These are phyloP conservation scores for Athalia rosae DNA, from an alignment of 2,888 invertebrate species.

Conservation along the genomic window DNA sequence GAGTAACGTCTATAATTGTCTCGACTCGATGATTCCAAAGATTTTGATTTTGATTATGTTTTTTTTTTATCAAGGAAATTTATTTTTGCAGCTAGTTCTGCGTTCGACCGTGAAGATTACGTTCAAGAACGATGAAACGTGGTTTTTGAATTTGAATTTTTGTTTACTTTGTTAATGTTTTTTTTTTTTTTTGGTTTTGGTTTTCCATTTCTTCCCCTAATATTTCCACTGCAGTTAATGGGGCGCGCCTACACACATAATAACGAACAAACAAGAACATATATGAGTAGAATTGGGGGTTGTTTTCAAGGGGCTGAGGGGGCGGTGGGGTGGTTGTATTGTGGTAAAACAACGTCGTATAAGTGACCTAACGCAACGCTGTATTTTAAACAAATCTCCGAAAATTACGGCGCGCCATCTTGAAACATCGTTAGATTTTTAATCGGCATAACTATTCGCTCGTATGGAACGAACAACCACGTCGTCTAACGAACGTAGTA, in stretches of 20 bases:
- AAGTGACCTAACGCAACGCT: constrained; percentile 73
- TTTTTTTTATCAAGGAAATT: no score
- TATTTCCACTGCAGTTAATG: background rate
- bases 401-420: constrained; percentile 32
- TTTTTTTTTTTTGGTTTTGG: background rate
- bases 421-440: background rate
- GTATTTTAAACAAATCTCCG: constrained; percentile 61
- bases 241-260: constrained; percentile 44
- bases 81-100: no score
- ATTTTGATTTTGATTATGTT: no score
- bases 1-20: background rate
- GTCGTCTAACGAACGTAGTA: background rate
- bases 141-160: no score
- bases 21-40: background rate
- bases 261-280: constrained; percentile 45
- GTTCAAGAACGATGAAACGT: no score
- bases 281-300: constrained; percentile 45
- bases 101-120: no score
- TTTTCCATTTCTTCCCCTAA: background rate
- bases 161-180: no score
- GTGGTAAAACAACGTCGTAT: constrained; percentile 71
- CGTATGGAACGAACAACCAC: background rate
- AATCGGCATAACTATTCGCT: background rate
- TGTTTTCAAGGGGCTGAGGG: constrained; percentile 56
- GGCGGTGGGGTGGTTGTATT: constrained; percentile 67